phyloP scores from a whole-genome alignment of 1,140 invertebrate species.

The Cydia pomonella region DNA sequence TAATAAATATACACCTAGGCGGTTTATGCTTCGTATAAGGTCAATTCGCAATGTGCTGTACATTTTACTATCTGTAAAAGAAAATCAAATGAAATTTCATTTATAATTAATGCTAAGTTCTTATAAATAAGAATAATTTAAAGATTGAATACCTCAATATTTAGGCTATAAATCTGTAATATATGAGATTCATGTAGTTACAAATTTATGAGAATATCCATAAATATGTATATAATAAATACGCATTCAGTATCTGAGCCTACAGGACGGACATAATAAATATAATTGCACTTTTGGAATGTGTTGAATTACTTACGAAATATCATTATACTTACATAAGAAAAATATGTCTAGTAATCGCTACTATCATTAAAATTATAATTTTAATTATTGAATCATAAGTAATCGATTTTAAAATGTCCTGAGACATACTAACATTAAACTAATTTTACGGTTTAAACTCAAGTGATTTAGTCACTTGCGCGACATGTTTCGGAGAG shows the following conservation, averaged over 20 bases:
- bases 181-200: background rate
- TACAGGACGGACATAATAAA: slow-evolving; percentile 44
- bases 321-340: background rate
- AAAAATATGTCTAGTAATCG: background rate
- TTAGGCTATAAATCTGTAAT: background rate
- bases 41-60: slow-evolving; percentile 19
- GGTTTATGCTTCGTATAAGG: background rate
- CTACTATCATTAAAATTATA: background rate
- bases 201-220: slow-evolving; percentile 37
- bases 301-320: slow-evolving; percentile 33
- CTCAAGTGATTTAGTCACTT: no score
- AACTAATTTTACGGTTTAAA: no score
- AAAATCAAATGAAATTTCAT: no score
- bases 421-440: no score
- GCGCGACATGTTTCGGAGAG: no score
- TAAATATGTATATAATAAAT: slow-evolving; percentile 44
- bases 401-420: no score
- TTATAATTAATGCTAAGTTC: no score
- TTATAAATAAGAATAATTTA: no score
- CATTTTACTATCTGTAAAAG: background rate
- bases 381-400: background rate
- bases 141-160: no score
- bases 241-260: slow-evolving; percentile 34
- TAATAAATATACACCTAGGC: background rate
- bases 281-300: slow-evolving; percentile 59